Base-by-base conservation (phyloP, 2,797 vertebrate genomes). In the Rhinogobio ventralis region DNA sequence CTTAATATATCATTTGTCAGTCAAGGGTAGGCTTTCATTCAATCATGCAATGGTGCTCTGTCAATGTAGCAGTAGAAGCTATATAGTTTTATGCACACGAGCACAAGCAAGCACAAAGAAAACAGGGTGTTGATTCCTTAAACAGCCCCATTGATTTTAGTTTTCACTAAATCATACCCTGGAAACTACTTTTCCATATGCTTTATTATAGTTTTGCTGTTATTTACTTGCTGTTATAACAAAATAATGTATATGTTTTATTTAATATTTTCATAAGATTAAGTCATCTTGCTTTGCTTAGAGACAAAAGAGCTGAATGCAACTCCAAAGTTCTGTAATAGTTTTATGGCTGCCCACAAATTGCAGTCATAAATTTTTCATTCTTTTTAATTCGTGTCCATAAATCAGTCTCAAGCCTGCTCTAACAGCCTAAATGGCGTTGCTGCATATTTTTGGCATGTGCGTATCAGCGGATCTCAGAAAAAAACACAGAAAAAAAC, bases 1-100 rank as follows among this genome's bases (percentile, higher is more conserved):
- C 94, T 94, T 95, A 95, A 95, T 96, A 94, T 94, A 95, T 95
- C 93, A 95, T 94, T 95, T 95, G 93, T 94, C 94, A 94, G 94
- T 95, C 93, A 95, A 92, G 92, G 94, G 94, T 94, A 93, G 93
- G 91, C 93, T 93, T 95, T 94, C 94, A 93, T 94, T 96, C 94
- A 94, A 93, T 94, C 93, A 94, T 89, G 90, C 88, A 90, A 87
- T 91, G 93, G 93, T 92, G 90, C 92, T 92, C 90, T 89, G 89
- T 93, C 93, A 93, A 90, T 75, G 93, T 92, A 91, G 91, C 92
- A 93, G 90, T 91, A 84, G 87, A 82, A 83, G 89, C 90, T 93
- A 20, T 51, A 91, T 86, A 83, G 90, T 92, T 93, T 93, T 91
- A 93, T 91, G 92, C 90, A 91, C 83, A 93, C 90, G 88, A 91